Base-by-base conservation (phyloP, 1,140 invertebrate genomes). In the Agrypnia vestita region DNA sequence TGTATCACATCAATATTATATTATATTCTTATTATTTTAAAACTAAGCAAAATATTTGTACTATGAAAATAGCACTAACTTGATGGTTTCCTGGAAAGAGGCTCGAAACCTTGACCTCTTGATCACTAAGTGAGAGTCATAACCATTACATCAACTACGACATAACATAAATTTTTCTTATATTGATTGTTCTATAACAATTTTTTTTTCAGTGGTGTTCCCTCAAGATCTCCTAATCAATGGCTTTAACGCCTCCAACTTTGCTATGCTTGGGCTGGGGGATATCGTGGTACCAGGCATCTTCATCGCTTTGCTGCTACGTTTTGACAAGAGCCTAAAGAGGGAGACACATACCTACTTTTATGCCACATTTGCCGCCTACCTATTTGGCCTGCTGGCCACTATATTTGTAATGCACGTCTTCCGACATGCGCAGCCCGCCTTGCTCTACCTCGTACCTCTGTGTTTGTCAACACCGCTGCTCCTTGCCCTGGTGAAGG, bases 231-330 rank as follows among this genome's bases (percentile, higher is more conserved):
- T 99, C 25, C 90, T 99, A 4, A 94, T 97, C 85, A 97, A 97
- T 84, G 98, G 99, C 3, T 87, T 99, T 11, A 92, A 91, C 79
- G 97, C 97, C 8, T 95, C 92, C 80, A 99, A 99, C 89, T 99
- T 99, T 90, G 98, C 98, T 3, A 99, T 99, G 98, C 88, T 99
- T 12, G 99, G 99, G 7, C 91, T 99, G 6, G 99, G 99, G 19
- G 99, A 99, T 87, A 99, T 99, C 85, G 98, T 99, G 9, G 96
- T 99, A 84, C 99, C 98, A 17, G 99, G 99, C 78, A 99, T 99
- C 83, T 99, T 99, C 87, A 99, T 99, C 86, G 98, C 99, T 1
- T 91, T 99, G 0, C 90, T 99, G 15, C 91, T 99, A 13, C 93
- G 99, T 84, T 99, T 99, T 90, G 99, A 99, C 91, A 92, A 95